Conservation (phyloP, 2,113 vertebrate genomes). For the Chionodraco myersi region DNA sequence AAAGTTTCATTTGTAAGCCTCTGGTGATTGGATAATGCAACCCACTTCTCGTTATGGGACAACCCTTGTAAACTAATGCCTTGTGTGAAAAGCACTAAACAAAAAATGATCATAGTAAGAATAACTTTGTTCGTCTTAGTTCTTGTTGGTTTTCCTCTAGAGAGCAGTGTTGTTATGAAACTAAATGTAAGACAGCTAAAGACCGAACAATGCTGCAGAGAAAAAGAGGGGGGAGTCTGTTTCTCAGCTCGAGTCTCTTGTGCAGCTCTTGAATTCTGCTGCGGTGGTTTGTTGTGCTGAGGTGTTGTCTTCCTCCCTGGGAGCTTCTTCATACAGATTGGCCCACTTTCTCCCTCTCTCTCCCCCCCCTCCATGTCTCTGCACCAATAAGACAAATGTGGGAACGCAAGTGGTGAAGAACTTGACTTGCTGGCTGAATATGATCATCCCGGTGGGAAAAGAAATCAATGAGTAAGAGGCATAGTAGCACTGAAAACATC, state of each 20-base stretch:
- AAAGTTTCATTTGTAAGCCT: conserved; percentile 3
- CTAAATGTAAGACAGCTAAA: conserved; percentile 23
- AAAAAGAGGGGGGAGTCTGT: not conserved
- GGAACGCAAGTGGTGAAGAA: conserved; percentile 16
- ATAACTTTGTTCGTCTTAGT: not conserved
- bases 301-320: conserved; percentile 49
- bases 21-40: not conserved
- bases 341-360: conserved; percentile 41
- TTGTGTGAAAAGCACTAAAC: not conserved
- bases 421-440: conserved; percentile 26
- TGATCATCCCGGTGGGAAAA: conserved; percentile 15
- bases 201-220: conserved; percentile 18
- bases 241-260: conserved; percentile 1
- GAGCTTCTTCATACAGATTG: conserved; percentile 52
- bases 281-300: conserved; percentile 55
- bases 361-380: conserved; percentile 32
- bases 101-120: not conserved
- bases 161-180: not conserved
- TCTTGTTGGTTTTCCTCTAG: not conserved
- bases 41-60: not conserved
- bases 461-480: not conserved
- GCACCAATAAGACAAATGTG: conserved; percentile 53
- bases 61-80: not conserved
- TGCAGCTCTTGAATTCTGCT: conserved; percentile 18
- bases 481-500: not conserved